Evolutionary conservation across 2,113 vertebrate genomes (phyloP), one percentile per base, ranked within the genome.

Genomic region (Phoenicopterus ruber): DNA sequence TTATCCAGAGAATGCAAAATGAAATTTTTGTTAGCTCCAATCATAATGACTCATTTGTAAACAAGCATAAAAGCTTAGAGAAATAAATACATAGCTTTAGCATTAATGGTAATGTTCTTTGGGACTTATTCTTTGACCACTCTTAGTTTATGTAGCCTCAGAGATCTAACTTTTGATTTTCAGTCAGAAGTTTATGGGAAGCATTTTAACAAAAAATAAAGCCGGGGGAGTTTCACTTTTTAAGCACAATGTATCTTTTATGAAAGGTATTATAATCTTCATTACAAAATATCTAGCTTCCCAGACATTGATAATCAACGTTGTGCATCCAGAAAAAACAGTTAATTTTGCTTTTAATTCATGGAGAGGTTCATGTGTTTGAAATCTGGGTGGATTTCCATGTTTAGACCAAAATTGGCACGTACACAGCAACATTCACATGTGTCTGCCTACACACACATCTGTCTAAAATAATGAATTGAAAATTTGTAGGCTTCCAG

Each of bases 1-100:
- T 31, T 66, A 81, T 42, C 22, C 55, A 74, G 63, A 83, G 82
- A 94, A 94, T 25, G 40, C 58, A 88, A 61, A 95, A 46, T 62
- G 7, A 66, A 29, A 50, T 62, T 71, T 86, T 84, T 81, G n/a
- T 90, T 50, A 42, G n/a, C 24, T 88, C 21, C 9, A 44, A 17
- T 73, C 32, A n/a, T 58, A 50, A n/a, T 55, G 44, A 93, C 52
- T 86, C 16, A 74, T 82, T 93, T 71, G 61, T 85, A 91, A 89
- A 79, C 38, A 91, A 52, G 19, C 31, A 82, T 32, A 79, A 83
- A 86, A 61, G 3, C 61, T 59, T 72, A 50, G 25, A 73, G 42
- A 55, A 85, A 42, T 36, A 80, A 74, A 61, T 49, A 13, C 10
- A 21, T n/a, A 34, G 11, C 12, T 84, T 78, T 59, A 62, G 74